phyloP scores from a whole-genome alignment of 92 coral and sea anemone species.

The Actinernus sp. region DNA sequence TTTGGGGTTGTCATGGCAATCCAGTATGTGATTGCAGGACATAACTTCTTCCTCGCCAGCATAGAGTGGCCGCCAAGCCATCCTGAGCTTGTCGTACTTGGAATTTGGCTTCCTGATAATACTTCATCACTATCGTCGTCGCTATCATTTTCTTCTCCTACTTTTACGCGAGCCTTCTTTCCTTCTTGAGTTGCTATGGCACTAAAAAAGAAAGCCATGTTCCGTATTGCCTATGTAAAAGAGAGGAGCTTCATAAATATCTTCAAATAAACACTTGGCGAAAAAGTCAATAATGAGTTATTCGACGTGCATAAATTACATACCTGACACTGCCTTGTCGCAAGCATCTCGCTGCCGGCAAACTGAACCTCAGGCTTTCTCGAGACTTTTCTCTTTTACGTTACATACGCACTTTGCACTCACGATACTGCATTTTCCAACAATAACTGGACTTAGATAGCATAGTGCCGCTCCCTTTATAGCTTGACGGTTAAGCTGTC shows the following conservation, averaged over 20 bases:
- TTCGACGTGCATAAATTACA: too few species aligned
- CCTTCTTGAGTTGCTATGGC: slow-evolving; percentile 22
- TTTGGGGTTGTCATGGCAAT: slow-evolving; percentile 47
- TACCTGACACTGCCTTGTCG: slow-evolving; percentile 36
- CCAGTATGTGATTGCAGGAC: slow-evolving; percentile 21
- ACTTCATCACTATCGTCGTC: slow-evolving; percentile 1
- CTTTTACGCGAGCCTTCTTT: neutral
- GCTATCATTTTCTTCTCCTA: slow-evolving; percentile 6
- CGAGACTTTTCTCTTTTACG: slow-evolving; percentile 2
- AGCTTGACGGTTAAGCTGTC: slow-evolving; percentile 12
- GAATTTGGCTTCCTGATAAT: too few species aligned
- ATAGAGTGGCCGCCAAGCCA: slow-evolving; percentile 19
- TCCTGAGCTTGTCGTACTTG: slow-evolving; percentile 15
- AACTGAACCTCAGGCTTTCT: slow-evolving; percentile 12
- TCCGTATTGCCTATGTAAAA: slow-evolving; percentile 23
- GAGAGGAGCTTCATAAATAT: too few species aligned
- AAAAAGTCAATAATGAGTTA: too few species aligned
- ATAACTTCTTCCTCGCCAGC: slow-evolving; percentile 5
- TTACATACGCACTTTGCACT: slow-evolving; percentile 10
- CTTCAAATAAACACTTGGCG: too few species aligned
- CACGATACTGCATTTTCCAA: slow-evolving; percentile 19
- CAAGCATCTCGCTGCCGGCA: slow-evolving; percentile 21
- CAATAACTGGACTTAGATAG: slow-evolving; percentile 22
- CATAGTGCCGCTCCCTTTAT: slow-evolving; percentile 26
- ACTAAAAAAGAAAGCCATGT: slow-evolving; percentile 39